Evolutionary conservation across 2,113 vertebrate species (phyloP), one percentile per base, ranked within the genome.

Genomic region (Chaenocephalus aceratus): DNA sequence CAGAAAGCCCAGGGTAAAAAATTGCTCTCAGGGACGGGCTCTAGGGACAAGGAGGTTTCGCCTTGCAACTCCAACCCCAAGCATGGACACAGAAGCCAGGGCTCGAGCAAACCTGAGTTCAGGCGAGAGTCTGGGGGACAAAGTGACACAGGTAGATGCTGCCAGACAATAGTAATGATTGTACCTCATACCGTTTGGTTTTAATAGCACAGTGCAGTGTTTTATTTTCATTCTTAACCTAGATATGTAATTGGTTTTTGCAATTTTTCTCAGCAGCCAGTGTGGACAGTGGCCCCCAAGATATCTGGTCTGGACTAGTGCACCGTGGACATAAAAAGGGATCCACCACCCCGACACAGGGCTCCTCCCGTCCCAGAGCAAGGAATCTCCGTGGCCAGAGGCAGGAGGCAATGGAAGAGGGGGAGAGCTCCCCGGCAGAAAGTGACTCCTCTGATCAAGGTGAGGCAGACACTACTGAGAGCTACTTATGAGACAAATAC

Each of bases 1-100:
- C 96, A 96, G 63, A 97, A 96, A 85, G 93, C 94, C 80, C 95
- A 95, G 90, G 93, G 84, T 92, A 96, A 95, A 88, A 96, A 93
- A 80, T 94, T 92, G 2, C 30, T 94, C 0, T 83, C 95, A 79
- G 95, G 96, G 84, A 82, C 91, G 72, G 88, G 95, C 71, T 96
- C 95, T 87, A 93, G 93, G 21, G 92, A 95, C 82, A 95, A 96
- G 89, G 96, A 97, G 51, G 86, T 92, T 45, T 93, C 89, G 41
- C 91, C 94, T 0, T 57, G 90, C 1, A 77, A 93, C 58, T 94
- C 93, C 63, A 92, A 96, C 87, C 94, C 94, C 65, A 97, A 96
- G 90, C 95, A 96, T 80, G 91, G 96, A 57, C 95, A 95, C 68
- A 89, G 93, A 15, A 90, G 91, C 91, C 96, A 96, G 90, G 88